Percentiles rank a stretch among this genome's conserved stretches.
Evolutionary conservation across 2,797 vertebrate genomes (phyloP).

Genomic region (Monodelphis domestica): DNA sequence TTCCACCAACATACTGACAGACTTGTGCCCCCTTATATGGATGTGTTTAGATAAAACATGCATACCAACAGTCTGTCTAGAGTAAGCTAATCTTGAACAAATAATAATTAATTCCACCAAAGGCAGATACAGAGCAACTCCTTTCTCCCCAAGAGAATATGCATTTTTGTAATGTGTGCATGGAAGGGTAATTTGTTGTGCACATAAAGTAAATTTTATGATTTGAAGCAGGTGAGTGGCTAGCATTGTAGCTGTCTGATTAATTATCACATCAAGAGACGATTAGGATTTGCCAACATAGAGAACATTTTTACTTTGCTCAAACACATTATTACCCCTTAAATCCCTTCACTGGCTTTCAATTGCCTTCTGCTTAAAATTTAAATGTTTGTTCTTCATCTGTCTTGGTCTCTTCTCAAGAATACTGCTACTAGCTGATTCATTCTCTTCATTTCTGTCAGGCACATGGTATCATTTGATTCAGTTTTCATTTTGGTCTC

Average conservation of each 20-base stretch:
- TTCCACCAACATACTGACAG: conserved; percentile 68
- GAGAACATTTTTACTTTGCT: conserved; percentile 67
- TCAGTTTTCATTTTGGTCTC: background rate
- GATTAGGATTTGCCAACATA: conserved; percentile 67
- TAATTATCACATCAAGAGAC: conserved; percentile 77
- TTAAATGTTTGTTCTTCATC: conserved; percentile 46
- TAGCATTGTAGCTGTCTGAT: conserved; percentile 69
- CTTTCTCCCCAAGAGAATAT: conserved; percentile 40
- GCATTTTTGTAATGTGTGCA: conserved; percentile 45
- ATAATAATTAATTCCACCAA: conserved; percentile 79
- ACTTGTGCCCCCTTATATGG: conserved; percentile 58
- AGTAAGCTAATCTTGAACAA: conserved; percentile 70
- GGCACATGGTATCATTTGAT: conserved; percentile 5
- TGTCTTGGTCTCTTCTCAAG: conserved; percentile 38
- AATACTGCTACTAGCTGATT: conserved; percentile 17
- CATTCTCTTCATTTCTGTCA: background rate
- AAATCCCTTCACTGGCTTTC: conserved; percentile 55
- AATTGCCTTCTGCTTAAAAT: conserved; percentile 51
- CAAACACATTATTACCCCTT: conserved; percentile 59
- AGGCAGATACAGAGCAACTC: conserved; percentile 72
- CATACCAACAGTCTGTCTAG: conserved; percentile 61
- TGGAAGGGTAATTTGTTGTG: conserved; percentile 63
- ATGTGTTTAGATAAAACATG: conserved; percentile 72
- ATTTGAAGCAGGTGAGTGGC: conserved; percentile 66
- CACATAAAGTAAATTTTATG: conserved; percentile 61